Conservation (phyloP, 2,797 vertebrate genomes). For the Chloroceryle inda region DNA sequence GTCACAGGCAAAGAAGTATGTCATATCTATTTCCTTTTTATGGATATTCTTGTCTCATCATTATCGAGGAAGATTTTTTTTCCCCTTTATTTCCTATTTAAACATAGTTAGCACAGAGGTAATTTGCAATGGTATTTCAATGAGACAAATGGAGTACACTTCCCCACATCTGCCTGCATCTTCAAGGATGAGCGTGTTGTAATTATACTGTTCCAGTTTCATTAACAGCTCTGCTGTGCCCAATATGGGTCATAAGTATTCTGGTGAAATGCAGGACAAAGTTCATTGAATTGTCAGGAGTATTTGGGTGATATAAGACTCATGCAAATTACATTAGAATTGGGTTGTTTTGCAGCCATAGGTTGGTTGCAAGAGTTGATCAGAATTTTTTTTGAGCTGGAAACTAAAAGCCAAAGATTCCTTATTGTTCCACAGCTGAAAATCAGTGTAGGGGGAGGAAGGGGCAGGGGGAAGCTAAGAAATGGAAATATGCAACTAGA, state of each 20-base stretch:
- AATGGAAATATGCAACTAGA: background rate
- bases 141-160: constrained; percentile 16
- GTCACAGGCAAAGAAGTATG: constrained; percentile 31
- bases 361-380: background rate
- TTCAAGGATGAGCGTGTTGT: background rate
- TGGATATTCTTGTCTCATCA: constrained; percentile 44
- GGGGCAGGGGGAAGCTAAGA: background rate
- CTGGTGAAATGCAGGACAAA: background rate
- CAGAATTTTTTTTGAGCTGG: background rate
- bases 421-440: background rate
- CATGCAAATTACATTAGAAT: background rate
- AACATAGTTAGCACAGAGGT: background rate
- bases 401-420: background rate
- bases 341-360: background rate
- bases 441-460: background rate
- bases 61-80: constrained; percentile 7
- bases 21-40: constrained; percentile 61
- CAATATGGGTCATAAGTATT: background rate
- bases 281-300: constrained; percentile 19
- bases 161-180: constrained; percentile 14
- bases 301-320: background rate
- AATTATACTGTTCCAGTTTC: constrained; percentile 35
- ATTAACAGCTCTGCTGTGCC: constrained; percentile 37
- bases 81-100: background rate
- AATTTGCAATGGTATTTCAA: constrained; percentile 47